A percentile compares a stretch with the other conserved stretches of the same genome.
phyloP scores from a whole-genome alignment of 2,113 vertebrate species.

The Peromyscus californicus region DNA sequence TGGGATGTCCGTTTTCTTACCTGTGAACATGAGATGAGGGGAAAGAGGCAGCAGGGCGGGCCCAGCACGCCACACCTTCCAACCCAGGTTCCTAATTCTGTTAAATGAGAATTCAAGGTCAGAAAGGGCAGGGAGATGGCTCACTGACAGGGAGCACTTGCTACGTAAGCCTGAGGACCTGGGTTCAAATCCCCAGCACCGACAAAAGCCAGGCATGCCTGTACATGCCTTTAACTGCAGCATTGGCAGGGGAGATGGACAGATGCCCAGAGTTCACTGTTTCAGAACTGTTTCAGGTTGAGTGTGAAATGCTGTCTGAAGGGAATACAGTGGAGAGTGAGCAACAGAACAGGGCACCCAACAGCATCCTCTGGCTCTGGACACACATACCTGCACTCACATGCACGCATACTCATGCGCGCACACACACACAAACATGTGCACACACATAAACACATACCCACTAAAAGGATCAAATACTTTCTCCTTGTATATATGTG shows the following conservation, averaged over 20 bases:
- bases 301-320: neutral
- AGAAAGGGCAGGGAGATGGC: neutral
- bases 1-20: neutral
- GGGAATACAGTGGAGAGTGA: neutral
- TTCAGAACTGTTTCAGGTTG: neutral
- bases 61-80: neutral
- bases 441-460: no score
- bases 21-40: neutral
- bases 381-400: neutral
- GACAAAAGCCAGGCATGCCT: neutral
- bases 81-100: neutral
- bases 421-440: no score
- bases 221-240: neutral
- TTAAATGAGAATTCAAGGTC: neutral
- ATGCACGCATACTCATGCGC: accelerated
- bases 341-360: no score
- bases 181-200: neutral
- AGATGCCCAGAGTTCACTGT: neutral
- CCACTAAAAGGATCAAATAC: neutral
- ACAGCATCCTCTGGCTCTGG: neutral
- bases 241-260: neutral
- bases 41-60: neutral
- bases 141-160: neutral
- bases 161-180: neutral
- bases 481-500: neutral